Percentiles rank a stretch among this genome's conserved stretches.
phyloP scores from a whole-genome alignment of 2,113 vertebrate genomes.

The Leuciscus idus region DNA sequence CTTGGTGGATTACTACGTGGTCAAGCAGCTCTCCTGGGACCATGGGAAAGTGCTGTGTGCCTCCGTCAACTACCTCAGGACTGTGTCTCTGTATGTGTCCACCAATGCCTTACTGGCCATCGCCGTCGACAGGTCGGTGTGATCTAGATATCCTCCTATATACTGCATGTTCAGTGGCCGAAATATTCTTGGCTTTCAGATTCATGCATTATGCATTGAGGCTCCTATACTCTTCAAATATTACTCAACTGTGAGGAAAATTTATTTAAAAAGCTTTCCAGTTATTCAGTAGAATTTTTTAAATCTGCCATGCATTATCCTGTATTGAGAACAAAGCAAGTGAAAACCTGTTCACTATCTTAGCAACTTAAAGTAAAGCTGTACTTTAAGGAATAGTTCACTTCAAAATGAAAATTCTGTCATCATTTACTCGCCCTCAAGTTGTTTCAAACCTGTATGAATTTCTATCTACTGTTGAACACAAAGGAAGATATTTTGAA shows the following conservation, averaged over 20 bases:
- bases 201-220: not conserved
- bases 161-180: not conserved
- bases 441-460: too few relatives aligned
- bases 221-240: not conserved
- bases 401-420: too few relatives aligned
- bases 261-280: not conserved
- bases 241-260: not conserved
- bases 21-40: slow-evolving; percentile 92
- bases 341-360: not conserved
- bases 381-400: not conserved
- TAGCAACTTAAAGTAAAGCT: not conserved
- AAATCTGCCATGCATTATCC: not conserved
- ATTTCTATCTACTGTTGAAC: too few relatives aligned
- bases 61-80: slow-evolving; percentile 90
- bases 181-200: not conserved
- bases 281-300: not conserved
- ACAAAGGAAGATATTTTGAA: too few relatives aligned
- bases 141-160: slow-evolving; percentile 69
- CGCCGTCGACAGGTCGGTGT: slow-evolving; percentile 89
- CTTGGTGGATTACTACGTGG: slow-evolving; percentile 96
- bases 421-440: too few relatives aligned
- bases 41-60: slow-evolving; percentile 90
- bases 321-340: not conserved
- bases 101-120: slow-evolving; percentile 96
- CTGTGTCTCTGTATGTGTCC: slow-evolving; percentile 92